These are phyloP conservation scores for Sebastes jordani DNA, from an alignment of 2,797 vertebrate genomes.

Conservation along the genomic window DNA sequence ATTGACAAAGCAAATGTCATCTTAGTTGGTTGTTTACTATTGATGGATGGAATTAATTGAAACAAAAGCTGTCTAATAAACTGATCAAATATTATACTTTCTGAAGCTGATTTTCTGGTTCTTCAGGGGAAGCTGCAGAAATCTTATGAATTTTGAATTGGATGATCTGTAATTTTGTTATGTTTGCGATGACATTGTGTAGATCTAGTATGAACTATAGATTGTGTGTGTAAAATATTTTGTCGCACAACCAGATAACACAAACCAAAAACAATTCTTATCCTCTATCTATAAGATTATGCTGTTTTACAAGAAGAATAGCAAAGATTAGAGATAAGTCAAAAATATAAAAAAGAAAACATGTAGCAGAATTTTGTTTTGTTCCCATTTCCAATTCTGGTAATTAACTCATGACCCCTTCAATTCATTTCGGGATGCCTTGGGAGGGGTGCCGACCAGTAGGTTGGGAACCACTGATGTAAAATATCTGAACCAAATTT, in stretches of 20 bases:
- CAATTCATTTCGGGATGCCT: neutral
- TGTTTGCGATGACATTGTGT: neutral
- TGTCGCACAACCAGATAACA: neutral
- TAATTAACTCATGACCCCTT: neutral
- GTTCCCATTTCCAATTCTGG: too few species aligned
- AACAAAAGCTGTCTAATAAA: conserved; percentile 5
- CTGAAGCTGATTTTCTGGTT: neutral
- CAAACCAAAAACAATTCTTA: neutral
- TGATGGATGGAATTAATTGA: conserved; percentile 2
- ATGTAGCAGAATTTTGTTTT: too few species aligned
- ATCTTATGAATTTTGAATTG: conserved; percentile 19
- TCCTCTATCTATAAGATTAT: neutral
- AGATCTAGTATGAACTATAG: neutral
- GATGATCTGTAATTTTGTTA: neutral
- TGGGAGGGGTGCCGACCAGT: too few species aligned
- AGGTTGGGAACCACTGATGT: neutral
- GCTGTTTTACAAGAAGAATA: neutral
- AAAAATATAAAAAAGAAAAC: neutral
- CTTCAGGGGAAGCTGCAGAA: conserved; percentile 10
- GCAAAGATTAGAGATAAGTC: neutral
- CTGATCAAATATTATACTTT: neutral
- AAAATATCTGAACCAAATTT: too few species aligned
- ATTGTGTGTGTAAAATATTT: neutral
- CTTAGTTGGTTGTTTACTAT: conserved; percentile 22
- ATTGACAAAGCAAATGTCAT: conserved; percentile 38